Conservation (phyloP, 1,140 invertebrate species). For the Agrypnia vestita region DNA sequence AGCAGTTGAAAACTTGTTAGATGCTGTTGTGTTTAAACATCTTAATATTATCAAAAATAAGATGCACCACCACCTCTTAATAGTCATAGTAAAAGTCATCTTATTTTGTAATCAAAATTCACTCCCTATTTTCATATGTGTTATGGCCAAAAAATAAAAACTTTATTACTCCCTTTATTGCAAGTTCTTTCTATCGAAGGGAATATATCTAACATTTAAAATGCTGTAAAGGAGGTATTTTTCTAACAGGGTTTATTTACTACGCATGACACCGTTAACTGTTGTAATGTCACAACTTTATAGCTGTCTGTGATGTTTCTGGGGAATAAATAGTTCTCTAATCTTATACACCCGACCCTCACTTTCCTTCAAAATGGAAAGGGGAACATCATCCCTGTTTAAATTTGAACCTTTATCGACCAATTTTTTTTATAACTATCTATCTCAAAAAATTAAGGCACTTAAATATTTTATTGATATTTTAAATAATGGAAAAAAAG, state of each 20-base stretch:
- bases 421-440: no score
- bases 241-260: neutral
- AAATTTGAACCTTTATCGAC: no score
- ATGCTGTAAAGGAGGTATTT: neutral
- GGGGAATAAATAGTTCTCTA: neutral
- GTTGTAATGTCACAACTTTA: constrained; percentile 22
- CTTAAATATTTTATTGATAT: no score
- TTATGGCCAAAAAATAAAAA: neutral
- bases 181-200: neutral
- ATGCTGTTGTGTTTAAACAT: no score
- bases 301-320: constrained; percentile 17
- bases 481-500: no score
- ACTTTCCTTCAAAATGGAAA: neutral
- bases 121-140: no score
- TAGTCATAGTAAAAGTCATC: no score
- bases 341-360: neutral
- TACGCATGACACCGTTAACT: constrained; percentile 14
- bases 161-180: constrained; percentile 3
- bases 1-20: no score
- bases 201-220: constrained; percentile 12
- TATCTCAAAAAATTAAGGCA: no score
- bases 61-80: no score
- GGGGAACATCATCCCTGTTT: neutral
- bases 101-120: no score
- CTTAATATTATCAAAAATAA: no score